Evolutionary conservation across 2,113 vertebrate species (phyloP).

Genomic region (Mustela nigripes): DNA sequence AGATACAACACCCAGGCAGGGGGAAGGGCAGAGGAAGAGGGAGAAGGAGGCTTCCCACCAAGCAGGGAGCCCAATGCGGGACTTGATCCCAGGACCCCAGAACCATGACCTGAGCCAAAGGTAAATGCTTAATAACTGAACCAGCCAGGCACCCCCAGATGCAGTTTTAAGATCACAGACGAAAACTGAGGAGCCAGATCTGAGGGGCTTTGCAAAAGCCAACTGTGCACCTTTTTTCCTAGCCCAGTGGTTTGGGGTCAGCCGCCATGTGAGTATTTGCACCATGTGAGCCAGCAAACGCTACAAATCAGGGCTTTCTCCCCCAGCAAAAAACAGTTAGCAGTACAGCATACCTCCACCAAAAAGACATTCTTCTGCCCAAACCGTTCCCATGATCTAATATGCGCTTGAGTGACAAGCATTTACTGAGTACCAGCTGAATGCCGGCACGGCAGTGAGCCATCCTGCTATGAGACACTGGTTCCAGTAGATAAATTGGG

Average conservation of each 20-base stretch:
- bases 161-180: neutral
- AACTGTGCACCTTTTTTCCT: rapidly evolving
- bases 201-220: neutral
- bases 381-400: neutral
- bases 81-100: no score
- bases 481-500: neutral
- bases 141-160: neutral
- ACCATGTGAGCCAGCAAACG: neutral
- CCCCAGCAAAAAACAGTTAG: neutral
- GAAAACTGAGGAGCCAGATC: neutral
- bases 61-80: no score
- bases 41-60: no score
- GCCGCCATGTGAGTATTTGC: neutral
- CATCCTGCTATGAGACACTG: rapidly evolving
- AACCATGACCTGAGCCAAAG: no score
- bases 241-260: no score
- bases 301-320: neutral
- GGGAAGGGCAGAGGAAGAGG: no score
- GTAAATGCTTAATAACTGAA: no score
- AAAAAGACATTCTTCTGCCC: neutral
- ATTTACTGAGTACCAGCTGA: neutral
- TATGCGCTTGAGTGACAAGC: neutral
- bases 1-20: no score
- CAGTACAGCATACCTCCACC: neutral
- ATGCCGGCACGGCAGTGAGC: neutral